phyloP scores from a whole-genome alignment of 1,140 invertebrate species.

The Pseudomyrmex sp. region DNA sequence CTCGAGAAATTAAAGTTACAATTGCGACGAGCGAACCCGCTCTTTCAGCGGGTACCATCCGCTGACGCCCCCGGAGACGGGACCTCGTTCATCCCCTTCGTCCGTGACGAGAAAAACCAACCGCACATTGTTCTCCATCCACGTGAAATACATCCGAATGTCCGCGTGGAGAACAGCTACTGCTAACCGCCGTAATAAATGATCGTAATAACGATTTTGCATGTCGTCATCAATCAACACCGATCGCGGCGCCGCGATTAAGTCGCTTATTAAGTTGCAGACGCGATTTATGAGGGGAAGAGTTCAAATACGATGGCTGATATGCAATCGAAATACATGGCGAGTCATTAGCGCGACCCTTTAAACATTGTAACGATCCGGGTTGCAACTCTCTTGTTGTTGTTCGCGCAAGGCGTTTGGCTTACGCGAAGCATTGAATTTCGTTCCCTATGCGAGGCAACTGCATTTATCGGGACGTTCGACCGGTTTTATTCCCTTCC shows the following conservation, averaged over 20 bases:
- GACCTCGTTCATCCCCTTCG: constrained; percentile 48
- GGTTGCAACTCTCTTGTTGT: background rate
- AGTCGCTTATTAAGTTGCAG: constrained; percentile 30
- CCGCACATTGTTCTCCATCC: constrained; percentile 14
- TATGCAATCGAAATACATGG: background rate
- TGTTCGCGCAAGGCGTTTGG: background rate
- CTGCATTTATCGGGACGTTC: constrained; percentile 57
- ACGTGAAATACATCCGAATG: constrained; percentile 13
- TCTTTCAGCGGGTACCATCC: constrained; percentile 14
- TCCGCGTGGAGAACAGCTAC: background rate
- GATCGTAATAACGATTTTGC: constrained; percentile 35
- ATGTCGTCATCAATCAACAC: constrained; percentile 43
- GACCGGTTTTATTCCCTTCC: constrained; percentile 58
- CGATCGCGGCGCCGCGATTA: constrained; percentile 36
- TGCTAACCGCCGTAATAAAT: constrained; percentile 42
- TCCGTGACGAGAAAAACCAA: constrained; percentile 53
- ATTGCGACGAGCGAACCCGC: constrained; percentile 3
- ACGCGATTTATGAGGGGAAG: constrained; percentile 5
- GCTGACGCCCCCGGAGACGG: constrained; percentile 25
- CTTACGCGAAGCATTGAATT: constrained; percentile 44
- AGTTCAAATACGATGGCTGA: constrained; percentile 1
- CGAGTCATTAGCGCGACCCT: constrained; percentile 6
- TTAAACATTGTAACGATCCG: background rate
- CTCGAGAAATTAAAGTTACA: constrained; percentile 60
- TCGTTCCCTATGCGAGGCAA: background rate